phyloP scores from a whole-genome alignment of 2,888 invertebrate genomes.

The Pristionchus japonicus region DNA sequence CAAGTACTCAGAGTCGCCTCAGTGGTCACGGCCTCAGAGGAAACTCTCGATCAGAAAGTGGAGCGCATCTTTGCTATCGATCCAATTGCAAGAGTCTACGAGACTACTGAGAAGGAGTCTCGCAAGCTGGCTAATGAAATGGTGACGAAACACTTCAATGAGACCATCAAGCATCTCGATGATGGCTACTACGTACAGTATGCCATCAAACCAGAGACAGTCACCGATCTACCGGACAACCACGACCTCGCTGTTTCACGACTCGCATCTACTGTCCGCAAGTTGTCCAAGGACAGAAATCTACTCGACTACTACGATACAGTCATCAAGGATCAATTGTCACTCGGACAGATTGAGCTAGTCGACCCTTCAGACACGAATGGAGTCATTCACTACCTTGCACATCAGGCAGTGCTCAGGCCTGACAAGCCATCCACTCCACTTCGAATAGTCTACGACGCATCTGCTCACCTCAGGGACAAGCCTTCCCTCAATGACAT shows the following conservation, averaged over 20 bases:
- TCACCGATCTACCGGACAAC: neutral
- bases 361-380: neutral
- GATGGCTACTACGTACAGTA: neutral
- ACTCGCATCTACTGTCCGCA: neutral
- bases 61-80: neutral
- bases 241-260: neutral
- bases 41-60: neutral
- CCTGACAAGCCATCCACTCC: conserved; percentile 41
- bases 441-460: conserved; percentile 54
- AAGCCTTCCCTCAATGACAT: conserved; percentile 55
- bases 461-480: conserved; percentile 39
- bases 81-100: neutral
- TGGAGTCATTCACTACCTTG: too few relatives aligned
- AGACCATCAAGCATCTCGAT: neutral
- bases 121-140: neutral
- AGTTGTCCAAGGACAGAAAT: neutral
- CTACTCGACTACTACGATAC: neutral
- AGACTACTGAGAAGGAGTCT: neutral
- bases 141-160: neutral
- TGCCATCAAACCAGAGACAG: neutral
- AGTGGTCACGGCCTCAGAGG: neutral
- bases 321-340: neutral
- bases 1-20: neutral
- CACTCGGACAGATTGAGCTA: neutral
- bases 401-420: too few relatives aligned